Conservation (phyloP, 1,140 invertebrate species). For the Globodera ellingtonae region DNA sequence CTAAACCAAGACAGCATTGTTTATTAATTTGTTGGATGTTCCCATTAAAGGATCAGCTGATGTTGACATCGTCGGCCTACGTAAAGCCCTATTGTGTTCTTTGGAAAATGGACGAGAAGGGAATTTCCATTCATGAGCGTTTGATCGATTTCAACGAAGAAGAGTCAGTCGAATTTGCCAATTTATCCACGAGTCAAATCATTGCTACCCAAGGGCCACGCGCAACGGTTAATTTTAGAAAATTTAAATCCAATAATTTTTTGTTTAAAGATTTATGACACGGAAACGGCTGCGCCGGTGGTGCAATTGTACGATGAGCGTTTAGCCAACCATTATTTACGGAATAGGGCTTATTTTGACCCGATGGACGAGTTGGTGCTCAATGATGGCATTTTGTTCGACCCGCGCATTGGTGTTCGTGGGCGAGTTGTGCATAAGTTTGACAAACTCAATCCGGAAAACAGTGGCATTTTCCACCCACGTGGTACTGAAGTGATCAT, state of each 20-base stretch:
- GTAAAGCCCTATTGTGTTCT: conserved; percentile 79
- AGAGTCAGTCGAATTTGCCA: conserved; percentile 87
- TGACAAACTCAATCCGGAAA: conserved; percentile 90
- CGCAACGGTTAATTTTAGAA: conserved; percentile 70
- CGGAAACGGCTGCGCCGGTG: conserved; percentile 78
- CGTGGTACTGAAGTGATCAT: conserved; percentile 76
- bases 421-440: conserved; percentile 81
- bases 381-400: conserved; percentile 94
- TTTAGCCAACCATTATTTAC: conserved; percentile 88
- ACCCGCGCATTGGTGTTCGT: conserved; percentile 76
- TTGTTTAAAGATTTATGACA: conserved; percentile 81
- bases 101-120: conserved; percentile 76
- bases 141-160: conserved; percentile 78
- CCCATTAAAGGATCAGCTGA: conserved; percentile 71
- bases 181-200: conserved; percentile 80
- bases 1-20: conserved; percentile 65
- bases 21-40: background rate
- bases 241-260: conserved; percentile 2
- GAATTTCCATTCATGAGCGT: conserved; percentile 71
- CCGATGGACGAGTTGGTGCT: conserved; percentile 89
- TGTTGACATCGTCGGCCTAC: conserved; percentile 84
- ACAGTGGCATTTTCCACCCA: conserved; percentile 95
- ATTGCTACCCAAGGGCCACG: conserved; percentile 75
- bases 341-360: conserved; percentile 90
- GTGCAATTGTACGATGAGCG: conserved; percentile 72